Evolutionary conservation across 2,797 vertebrate species (phyloP), one percentile per base, ranked within the genome.

Genomic region (Acipenser oxyrinchus): DNA sequence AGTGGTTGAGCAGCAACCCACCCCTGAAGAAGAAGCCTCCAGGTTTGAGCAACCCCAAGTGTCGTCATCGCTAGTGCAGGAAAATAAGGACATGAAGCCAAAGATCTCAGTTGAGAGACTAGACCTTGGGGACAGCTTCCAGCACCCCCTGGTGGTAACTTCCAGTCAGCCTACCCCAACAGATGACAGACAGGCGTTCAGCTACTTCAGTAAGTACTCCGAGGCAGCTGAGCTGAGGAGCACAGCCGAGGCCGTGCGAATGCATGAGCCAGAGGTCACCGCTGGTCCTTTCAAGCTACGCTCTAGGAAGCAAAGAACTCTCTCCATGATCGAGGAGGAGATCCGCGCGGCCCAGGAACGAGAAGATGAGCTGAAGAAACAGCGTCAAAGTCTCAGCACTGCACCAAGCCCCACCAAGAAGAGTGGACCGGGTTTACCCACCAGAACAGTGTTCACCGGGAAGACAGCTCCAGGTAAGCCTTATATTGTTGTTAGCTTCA

Each of bases 271-370:
- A 0, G 95, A 97, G 63, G 86, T 93, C 2, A 91, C 87, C 0
- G 83, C 94, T 0, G 97, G 95, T 0, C 97, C 95, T 1, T 99
- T 97, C 85, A 96, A 92, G 76, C 83, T 99, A 72, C 91, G 97
- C 66, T 98, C 95, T 0, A 93, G 91, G 78, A 98, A 97, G 81
- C 96, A 99, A 84, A 82, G 88, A 74, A 99, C 97, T 67, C 81
- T 98, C 77, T 99, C 95, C 0, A 98, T 99, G 95, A 99, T 99
- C 0, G 97, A 99, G 73, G 96, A 98, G 79, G 97, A 99, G 85
- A 99, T 99, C 81, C 90, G 96, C 65, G 96, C 95, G 0, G 93
- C 97, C 65, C 94, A 99, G 83, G 91, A 98, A 62, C 86, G 97
- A 50, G 97, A 99, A 70, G 94, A 97, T 69, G 96, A 98, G 76